phyloP scores from a whole-genome alignment of 1,140 invertebrate genomes.

The Zaprionus davidi region DNA sequence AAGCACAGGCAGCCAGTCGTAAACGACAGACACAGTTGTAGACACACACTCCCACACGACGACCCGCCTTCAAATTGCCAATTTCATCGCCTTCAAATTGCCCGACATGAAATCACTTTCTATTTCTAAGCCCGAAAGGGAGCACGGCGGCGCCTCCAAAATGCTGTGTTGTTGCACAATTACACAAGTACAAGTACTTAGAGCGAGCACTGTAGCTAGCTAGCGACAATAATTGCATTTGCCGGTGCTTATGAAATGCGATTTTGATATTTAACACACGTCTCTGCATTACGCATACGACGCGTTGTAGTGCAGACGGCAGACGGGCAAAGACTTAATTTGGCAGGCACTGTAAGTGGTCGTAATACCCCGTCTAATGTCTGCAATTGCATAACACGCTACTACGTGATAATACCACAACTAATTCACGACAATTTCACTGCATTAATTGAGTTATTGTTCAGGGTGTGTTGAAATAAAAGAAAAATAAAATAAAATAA shows the following conservation, averaged over 20 bases:
- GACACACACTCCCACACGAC: background rate
- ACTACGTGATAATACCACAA: slow-evolving; percentile 13
- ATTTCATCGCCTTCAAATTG: slow-evolving; percentile 72
- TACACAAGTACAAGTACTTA: slow-evolving; percentile 19
- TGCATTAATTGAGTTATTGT: slow-evolving; percentile 4
- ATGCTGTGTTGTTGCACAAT: slow-evolving; percentile 15
- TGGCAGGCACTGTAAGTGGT: slow-evolving; percentile 25
- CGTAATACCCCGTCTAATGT: slow-evolving; percentile 8
- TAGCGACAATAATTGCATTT: slow-evolving; percentile 64
- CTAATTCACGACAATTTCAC: slow-evolving; percentile 18
- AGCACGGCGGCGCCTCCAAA: background rate
- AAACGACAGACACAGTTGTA: background rate
- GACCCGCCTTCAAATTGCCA: slow-evolving; percentile 58
- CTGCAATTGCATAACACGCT: slow-evolving; percentile 23
- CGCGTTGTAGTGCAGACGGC: background rate
- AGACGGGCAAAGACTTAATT: slow-evolving; percentile 13
- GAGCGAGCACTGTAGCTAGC: slow-evolving; percentile 38
- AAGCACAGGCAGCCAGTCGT: background rate
- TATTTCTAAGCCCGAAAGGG: slow-evolving; percentile 56
- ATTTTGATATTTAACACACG: slow-evolving; percentile 68
- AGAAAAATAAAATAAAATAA: background rate
- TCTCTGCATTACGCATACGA: slow-evolving; percentile 73
- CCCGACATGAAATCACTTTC: slow-evolving; percentile 73
- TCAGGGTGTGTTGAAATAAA: background rate
- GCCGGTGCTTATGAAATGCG: slow-evolving; percentile 65